Evolutionary conservation across 2,113 vertebrate species (phyloP), one percentile per base, ranked within the genome.

Genomic region (Poicephalus meyeri): DNA sequence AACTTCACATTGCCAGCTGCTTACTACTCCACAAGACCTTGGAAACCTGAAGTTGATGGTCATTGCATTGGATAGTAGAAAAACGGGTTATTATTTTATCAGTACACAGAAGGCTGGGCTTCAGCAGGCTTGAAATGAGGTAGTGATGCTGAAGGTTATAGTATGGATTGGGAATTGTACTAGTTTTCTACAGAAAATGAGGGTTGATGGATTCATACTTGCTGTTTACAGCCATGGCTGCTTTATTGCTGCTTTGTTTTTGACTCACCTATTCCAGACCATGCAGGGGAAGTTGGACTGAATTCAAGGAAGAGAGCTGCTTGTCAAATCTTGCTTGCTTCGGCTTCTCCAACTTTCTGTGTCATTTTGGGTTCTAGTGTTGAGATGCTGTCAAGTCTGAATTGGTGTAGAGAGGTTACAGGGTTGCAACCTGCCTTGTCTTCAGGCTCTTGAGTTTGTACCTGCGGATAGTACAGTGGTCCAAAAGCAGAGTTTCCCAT

Each of bases 201-300:
- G 33, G 6, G 11, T 7, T 31, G 42, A 23, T 80, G 33, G 21
- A 37, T 72, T 23, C 52, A 44, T 16, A 53, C 9, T n/a, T 46
- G 44, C 28, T 1, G 0, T 37, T 46, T 68, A 52, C 52, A 64
- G 44, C 39, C 5, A 1, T 7, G 14, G 28, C 33, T 70, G 26
- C 68, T 80, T 76, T 56, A 13, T 39, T 66, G 19, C 16, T n/a
- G 61, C 37, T 23, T 0, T 1, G 41, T n/a, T n/a, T 69, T 63
- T 37, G 28, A 6, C 7, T 85, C 1, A 0, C 2, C 1, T 73
- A 81, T 89, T 84, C 35, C 61, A 80, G 55, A 23, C 35, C 31
- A 4, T 0, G 0, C 17, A 24, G 63, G 16, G 60, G 10, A 10
- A 53, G 14, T 42, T 2, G 5, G 13, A 13, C 44, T 55, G 46